Conservation (phyloP, 2,888 invertebrate genomes). For the Melieria picta region DNA sequence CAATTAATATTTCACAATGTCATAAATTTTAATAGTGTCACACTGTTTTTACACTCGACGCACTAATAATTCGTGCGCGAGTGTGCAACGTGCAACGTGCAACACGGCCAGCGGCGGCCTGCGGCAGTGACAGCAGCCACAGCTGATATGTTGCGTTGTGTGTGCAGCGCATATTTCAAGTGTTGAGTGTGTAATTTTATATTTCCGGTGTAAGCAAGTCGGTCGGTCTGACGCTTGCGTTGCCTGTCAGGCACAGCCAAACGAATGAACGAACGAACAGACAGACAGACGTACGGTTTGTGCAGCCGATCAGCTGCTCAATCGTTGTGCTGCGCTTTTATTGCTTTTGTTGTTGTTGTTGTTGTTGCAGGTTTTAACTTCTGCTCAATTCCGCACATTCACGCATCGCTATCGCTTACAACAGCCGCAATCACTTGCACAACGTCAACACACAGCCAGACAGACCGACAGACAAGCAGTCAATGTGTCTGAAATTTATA, state of each 20-base stretch:
- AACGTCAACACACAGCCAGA: no score
- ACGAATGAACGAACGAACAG: no score
- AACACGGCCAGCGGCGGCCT: not conserved
- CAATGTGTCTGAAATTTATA: no score
- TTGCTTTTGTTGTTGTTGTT: no score
- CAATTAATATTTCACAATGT: constrained; percentile 47
- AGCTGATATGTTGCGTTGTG: constrained; percentile 41
- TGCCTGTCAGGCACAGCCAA: not conserved
- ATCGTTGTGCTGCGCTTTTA: no score
- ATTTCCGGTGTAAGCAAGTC: constrained; percentile 61
- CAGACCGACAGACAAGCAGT: no score
- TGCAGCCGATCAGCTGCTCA: no score
- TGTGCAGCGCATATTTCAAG: constrained; percentile 55
- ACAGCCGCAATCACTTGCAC: no score
- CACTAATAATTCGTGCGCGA: constrained; percentile 28
- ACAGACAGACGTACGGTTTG: no score
- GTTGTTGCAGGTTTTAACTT: no score
- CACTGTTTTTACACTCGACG: constrained; percentile 40
- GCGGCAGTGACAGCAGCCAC: constrained; percentile 8
- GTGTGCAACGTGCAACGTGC: not conserved
- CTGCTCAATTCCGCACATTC: no score
- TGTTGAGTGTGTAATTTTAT: constrained; percentile 66
- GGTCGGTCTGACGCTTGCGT: constrained; percentile 12
- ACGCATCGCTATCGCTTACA: no score
- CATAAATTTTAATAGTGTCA: constrained; percentile 46